A percentile compares a stretch with the other conserved stretches of the same genome.
These are phyloP conservation scores for Meloidogyne exigua DNA, from an alignment of 1,140 invertebrate genomes.

Conservation along the genomic window DNA sequence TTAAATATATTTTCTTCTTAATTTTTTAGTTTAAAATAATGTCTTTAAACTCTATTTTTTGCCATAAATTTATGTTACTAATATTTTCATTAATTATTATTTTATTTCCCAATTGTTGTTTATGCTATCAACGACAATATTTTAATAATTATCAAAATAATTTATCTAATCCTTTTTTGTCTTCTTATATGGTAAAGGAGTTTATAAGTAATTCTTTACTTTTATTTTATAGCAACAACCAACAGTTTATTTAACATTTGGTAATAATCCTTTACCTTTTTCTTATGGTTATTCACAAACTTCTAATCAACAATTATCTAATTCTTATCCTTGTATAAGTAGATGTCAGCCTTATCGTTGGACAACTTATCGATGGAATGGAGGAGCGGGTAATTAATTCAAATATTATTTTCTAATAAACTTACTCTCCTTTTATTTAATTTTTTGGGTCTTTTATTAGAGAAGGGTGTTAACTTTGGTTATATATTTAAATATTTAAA, in stretches of 20 bases:
- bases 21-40: background rate
- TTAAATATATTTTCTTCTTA: background rate
- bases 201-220: background rate
- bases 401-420: too few relatives aligned
- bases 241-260: background rate
- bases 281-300: background rate
- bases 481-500: background rate
- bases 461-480: background rate
- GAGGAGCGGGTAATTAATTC: too few relatives aligned
- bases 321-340: constrained; percentile 10
- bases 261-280: background rate
- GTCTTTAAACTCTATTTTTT: background rate
- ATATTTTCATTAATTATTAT: background rate
- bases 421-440: too few relatives aligned
- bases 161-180: background rate
- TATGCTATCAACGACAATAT: background rate
- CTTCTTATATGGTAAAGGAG: background rate
- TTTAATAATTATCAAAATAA: constrained; percentile 5
- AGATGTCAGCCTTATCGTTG: constrained; percentile 16
- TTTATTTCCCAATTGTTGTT: background rate
- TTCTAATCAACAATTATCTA: background rate
- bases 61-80: background rate
- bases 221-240: background rate
- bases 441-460: background rate
- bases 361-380: constrained; percentile 11